Conservation (phyloP, 2,113 vertebrate species). For the Gulo gulo region DNA sequence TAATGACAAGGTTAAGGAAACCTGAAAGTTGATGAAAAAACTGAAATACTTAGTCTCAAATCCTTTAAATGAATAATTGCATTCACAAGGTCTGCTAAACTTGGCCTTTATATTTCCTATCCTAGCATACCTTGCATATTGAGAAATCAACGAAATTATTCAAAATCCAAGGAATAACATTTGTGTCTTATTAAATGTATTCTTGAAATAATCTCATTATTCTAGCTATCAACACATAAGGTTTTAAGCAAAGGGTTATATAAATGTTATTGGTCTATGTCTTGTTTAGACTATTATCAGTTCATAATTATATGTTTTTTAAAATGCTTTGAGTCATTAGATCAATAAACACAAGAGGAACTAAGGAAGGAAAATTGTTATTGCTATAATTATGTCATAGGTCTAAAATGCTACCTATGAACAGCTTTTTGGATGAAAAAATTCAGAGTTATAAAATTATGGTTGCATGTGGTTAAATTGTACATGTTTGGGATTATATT, state of each 20-base stretch:
- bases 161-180: conserved; percentile 34
- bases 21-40: not conserved
- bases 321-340: conserved; percentile 63
- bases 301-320: conserved; percentile 62
- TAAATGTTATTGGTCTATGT: conserved; percentile 53
- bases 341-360: conserved; percentile 70
- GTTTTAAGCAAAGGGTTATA: conserved; percentile 27
- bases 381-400: conserved; percentile 39
- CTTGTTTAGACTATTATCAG: conserved; percentile 57
- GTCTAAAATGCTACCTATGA: conserved; percentile 72
- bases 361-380: conserved; percentile 57
- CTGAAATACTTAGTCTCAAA: not conserved
- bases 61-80: not conserved
- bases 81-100: not conserved
- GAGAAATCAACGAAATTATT: conserved; percentile 54
- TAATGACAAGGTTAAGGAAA: conserved; percentile 9
- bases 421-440: conserved; percentile 65
- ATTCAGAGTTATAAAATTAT: conserved; percentile 74
- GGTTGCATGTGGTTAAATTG: conserved; percentile 77
- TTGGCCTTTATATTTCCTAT: conserved; percentile 2
- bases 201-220: conserved; percentile 59
- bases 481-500: conserved; percentile 77
- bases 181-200: conserved; percentile 54
- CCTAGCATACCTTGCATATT: not conserved
- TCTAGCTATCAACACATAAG: conserved; percentile 48